These are phyloP conservation scores for Vanacampus margaritifer DNA, from an alignment of 2,113 vertebrate genomes.

Conservation along the genomic window DNA sequence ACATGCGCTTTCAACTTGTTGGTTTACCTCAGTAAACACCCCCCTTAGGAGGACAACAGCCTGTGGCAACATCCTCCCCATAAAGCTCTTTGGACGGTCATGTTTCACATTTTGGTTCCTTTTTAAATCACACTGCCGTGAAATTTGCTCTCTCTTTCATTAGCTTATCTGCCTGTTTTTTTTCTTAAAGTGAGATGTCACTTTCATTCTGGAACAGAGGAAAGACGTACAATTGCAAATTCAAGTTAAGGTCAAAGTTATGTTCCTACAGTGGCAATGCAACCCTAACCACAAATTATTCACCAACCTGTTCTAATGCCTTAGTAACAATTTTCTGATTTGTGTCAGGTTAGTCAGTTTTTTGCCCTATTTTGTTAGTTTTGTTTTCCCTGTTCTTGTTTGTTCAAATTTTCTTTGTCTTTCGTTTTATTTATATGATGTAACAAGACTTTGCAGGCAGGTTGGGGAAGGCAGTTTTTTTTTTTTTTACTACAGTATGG, in stretches of 20 bases:
- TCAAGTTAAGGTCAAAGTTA: neutral
- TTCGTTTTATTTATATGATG: too few relatives aligned
- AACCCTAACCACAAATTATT: too few relatives aligned
- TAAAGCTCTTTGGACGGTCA: conserved; percentile 7
- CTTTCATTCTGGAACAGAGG: neutral
- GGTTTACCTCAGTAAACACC: conserved; percentile 45
- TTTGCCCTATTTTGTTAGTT: too few relatives aligned
- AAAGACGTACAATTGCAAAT: conserved; percentile 8
- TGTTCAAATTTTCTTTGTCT: too few relatives aligned
- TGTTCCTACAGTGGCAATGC: too few relatives aligned
- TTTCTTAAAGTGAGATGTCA: conserved; percentile 1
- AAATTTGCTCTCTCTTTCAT: conserved; percentile 2
- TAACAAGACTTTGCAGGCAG: too few relatives aligned
- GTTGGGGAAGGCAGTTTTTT: too few relatives aligned
- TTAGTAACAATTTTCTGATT: too few relatives aligned
- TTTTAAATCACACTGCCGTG: neutral
- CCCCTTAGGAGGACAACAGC: conserved; percentile 19
- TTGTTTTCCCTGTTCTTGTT: too few relatives aligned
- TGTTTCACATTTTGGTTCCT: conserved; percentile 22
- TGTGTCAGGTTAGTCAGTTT: too few relatives aligned
- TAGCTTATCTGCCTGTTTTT: neutral
- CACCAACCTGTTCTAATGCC: too few relatives aligned
- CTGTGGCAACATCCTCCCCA: conserved; percentile 22
- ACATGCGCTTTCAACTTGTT: conserved; percentile 38
- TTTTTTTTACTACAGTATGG: too few relatives aligned